Evolutionary conservation across 2,888 invertebrate genomes (phyloP).

Genomic region (Drosophila gaucha): DNA sequence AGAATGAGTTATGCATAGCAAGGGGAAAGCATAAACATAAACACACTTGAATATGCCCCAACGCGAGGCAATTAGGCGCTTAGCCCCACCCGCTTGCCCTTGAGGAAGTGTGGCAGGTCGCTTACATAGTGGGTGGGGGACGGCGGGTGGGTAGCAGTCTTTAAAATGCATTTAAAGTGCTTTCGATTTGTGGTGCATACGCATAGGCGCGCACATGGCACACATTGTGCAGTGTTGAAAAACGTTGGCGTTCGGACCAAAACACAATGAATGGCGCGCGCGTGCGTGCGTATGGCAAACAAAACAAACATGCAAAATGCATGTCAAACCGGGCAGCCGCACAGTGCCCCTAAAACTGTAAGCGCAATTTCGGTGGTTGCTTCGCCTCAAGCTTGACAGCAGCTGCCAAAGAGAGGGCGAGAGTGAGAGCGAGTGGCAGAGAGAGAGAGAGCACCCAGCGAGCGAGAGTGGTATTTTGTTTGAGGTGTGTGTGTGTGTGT

Average conservation of each 20-base stretch:
- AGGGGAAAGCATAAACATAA: conserved; percentile 48
- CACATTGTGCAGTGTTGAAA: conserved; percentile 56
- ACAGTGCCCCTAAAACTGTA: conserved; percentile 49
- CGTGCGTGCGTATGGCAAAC: conserved; percentile 38
- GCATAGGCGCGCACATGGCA: conserved; percentile 59
- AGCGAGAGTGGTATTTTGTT: not conserved
- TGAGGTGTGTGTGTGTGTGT: not conserved
- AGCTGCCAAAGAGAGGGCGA: conserved; percentile 11
- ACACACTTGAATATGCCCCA: conserved; percentile 41
- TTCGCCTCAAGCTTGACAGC: conserved; percentile 44
- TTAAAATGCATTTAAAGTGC: conserved; percentile 31
- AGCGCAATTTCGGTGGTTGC: conserved; percentile 48
- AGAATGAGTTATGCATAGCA: conserved; percentile 58
- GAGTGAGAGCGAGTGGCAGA: not conserved
- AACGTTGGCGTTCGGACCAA: conserved; percentile 35
- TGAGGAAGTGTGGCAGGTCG: conserved; percentile 4
- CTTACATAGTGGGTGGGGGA: not conserved
- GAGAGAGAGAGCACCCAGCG: not conserved
- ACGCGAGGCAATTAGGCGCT: conserved; percentile 54
- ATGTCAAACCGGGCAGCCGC: conserved; percentile 44
- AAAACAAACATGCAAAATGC: conserved; percentile 39
- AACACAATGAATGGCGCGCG: conserved; percentile 32
- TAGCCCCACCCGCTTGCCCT: too few species aligned
- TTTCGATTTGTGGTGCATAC: conserved; percentile 33
- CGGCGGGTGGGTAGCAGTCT: not conserved